Evolutionary conservation across 92 coral and sea anemone species (phyloP).

Genomic region (Scolanthus callimorphus): DNA sequence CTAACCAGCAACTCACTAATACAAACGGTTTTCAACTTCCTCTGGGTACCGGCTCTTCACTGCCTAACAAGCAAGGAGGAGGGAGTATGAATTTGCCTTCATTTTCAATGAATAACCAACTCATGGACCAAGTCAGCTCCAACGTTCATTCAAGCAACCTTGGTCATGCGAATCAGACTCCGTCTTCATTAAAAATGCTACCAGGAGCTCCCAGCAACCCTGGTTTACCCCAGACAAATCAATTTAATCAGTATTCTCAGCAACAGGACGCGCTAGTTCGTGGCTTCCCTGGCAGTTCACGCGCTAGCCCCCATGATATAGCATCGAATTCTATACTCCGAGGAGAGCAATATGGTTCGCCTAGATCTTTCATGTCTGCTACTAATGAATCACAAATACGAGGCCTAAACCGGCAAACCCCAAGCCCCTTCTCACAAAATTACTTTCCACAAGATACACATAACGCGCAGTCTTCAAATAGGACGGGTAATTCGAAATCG

Average conservation of each 20-base stretch:
- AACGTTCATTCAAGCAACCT: constrained; percentile 47
- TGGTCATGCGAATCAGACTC: constrained; percentile 52
- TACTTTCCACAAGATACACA: constrained; percentile 76
- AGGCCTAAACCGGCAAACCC: constrained; percentile 65
- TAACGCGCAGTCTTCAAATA: constrained; percentile 54
- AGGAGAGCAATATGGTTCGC: constrained; percentile 85
- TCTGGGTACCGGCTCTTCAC: constrained; percentile 57
- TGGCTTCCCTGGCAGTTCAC: constrained; percentile 53
- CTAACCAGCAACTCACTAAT: constrained; percentile 49
- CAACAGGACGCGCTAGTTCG: constrained; percentile 78
- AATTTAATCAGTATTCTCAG: constrained; percentile 63
- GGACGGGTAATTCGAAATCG: constrained; percentile 56
- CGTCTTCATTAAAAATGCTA: constrained; percentile 51
- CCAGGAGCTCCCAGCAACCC: constrained; percentile 18
- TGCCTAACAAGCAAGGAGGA: constrained; percentile 54
- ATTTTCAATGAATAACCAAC: constrained; percentile 63
- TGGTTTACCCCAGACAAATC: constrained; percentile 59
- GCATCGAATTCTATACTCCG: constrained; percentile 40
- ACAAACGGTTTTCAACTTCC: constrained; percentile 86
- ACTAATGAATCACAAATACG: constrained; percentile 69
- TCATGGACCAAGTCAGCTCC: constrained; percentile 64
- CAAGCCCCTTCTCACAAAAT: constrained; percentile 68
- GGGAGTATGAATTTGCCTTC: constrained; percentile 50
- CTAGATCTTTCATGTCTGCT: constrained; percentile 77
- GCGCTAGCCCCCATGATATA: constrained; percentile 39